phyloP scores from a whole-genome alignment of 2,797 vertebrate species.

The Halcyon leucocephala region DNA sequence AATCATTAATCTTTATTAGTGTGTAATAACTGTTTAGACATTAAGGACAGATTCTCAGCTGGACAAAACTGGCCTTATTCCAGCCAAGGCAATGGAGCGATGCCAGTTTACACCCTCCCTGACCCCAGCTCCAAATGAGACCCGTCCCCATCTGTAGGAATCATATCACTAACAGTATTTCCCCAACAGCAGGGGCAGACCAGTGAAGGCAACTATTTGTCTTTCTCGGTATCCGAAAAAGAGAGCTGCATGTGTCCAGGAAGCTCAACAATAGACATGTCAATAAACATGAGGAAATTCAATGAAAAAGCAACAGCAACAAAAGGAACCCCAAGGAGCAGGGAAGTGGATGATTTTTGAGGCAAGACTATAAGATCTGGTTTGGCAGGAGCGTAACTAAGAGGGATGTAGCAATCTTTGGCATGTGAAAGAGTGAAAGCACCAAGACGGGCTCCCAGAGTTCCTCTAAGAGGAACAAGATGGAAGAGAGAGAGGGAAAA shows the following conservation, averaged over 20 bases:
- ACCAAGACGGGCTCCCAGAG: slow-evolving; percentile 52
- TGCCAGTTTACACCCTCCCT: slow-evolving; percentile 23
- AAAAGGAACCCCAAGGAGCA: slow-evolving; percentile 67
- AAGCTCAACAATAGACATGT: slow-evolving; percentile 64
- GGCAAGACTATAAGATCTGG: slow-evolving; percentile 46
- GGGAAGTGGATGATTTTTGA: slow-evolving; percentile 67
- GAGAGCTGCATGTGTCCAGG: slow-evolving; percentile 67
- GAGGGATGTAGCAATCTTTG: slow-evolving; percentile 58
- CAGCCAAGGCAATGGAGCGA: slow-evolving; percentile 53
- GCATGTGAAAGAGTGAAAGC: slow-evolving; percentile 59
- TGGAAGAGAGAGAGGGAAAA: background rate
- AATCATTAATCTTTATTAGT: slow-evolving; percentile 66
- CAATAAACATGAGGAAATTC: slow-evolving; percentile 67
- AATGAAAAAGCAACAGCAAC: slow-evolving; percentile 60
- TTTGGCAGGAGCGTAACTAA: slow-evolving; percentile 31
- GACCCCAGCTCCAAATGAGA: background rate
- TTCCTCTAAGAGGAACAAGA: slow-evolving; percentile 57
- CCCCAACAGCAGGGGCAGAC: slow-evolving; percentile 54
- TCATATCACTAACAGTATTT: slow-evolving; percentile 40
- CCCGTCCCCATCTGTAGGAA: slow-evolving; percentile 32
- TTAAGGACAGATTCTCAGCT: slow-evolving; percentile 59
- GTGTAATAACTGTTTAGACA: slow-evolving; percentile 50
- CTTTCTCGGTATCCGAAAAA: slow-evolving; percentile 45
- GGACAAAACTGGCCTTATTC: slow-evolving; percentile 48
- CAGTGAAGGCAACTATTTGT: slow-evolving; percentile 62